A percentile compares a stretch with the other conserved stretches of the same genome.
Evolutionary conservation across 2,113 vertebrate species (phyloP).

Genomic region (Phaetusa simplex): DNA sequence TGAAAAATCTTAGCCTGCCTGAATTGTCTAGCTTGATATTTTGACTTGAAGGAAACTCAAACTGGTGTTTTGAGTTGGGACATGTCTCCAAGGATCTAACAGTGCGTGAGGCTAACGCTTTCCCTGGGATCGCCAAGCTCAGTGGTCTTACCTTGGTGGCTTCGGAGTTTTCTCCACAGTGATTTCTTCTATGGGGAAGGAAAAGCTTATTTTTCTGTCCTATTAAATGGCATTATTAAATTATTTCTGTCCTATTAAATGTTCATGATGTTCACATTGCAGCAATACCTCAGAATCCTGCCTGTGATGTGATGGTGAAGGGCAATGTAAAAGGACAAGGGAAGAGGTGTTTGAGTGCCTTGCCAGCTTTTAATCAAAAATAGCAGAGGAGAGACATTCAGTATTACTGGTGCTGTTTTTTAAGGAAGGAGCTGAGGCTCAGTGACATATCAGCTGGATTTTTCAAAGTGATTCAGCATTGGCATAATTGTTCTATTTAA

Average conservation of each 20-base stretch:
- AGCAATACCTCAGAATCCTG: not conserved
- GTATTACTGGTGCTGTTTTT: not conserved
- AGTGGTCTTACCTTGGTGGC: not conserved
- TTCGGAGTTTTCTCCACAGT: not conserved
- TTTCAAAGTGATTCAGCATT: not conserved
- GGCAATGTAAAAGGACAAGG: not conserved
- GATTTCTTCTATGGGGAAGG: not conserved
- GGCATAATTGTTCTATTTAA: not conserved
- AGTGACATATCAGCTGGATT: not conserved
- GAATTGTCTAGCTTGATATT: not conserved
- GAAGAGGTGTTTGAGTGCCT: not conserved
- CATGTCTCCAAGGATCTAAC: not conserved
- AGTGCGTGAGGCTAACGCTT: rapidly evolving
- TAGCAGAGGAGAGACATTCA: not conserved
- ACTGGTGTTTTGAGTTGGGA: not conserved
- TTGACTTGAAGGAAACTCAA: not conserved
- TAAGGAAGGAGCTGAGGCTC: not conserved
- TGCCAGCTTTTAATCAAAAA: not conserved
- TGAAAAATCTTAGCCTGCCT: not conserved
- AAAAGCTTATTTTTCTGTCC: not conserved
- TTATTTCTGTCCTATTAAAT: not conserved
- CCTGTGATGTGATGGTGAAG: not conserved
- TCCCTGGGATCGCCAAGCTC: rapidly evolving
- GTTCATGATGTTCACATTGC: not conserved
- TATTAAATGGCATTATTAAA: not conserved